A percentile compares a stretch with the other conserved stretches of the same genome.
phyloP scores from a whole-genome alignment of 1,140 invertebrate species.

The Oryctes rhinoceros region DNA sequence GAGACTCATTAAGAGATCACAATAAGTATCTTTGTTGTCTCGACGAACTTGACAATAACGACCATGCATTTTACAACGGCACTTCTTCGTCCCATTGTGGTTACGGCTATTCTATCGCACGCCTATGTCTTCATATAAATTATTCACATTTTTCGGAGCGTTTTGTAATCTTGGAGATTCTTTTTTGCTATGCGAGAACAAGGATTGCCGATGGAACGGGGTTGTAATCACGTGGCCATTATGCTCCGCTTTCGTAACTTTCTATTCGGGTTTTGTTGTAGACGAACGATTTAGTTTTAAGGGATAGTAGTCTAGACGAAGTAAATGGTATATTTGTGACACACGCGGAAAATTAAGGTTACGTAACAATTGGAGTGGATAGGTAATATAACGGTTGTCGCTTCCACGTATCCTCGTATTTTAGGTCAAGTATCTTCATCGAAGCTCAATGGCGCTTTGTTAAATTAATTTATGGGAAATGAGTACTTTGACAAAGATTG shows the following conservation, averaged over 20 bases:
- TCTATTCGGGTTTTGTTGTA: no score
- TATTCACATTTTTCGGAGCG: conserved; percentile 16
- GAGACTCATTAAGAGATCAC: conserved; percentile 50
- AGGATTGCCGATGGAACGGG: not conserved
- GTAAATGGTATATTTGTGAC: no score
- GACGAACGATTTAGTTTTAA: no score
- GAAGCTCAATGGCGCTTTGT: no score
- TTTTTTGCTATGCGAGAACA: not conserved
- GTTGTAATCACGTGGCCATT: conserved; percentile 6
- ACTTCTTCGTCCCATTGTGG: conserved; percentile 45
- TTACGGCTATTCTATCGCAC: conserved; percentile 11
- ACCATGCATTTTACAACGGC: conserved; percentile 48
- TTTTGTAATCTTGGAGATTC: conserved; percentile 22
- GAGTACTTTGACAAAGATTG: no score
- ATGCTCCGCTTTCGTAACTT: not conserved
- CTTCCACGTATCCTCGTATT: no score
- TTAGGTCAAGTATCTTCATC: no score
- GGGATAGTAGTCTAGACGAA: no score
- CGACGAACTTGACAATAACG: conserved; percentile 48
- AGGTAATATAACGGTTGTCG: no score
- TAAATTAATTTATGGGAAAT: no score
- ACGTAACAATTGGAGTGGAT: no score
- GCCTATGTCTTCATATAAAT: conserved; percentile 25
- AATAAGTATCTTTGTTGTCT: conserved; percentile 51
- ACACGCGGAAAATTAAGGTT: no score